Conservation (phyloP, 2,797 vertebrate species). For the Poeciliopsis gracilis region DNA sequence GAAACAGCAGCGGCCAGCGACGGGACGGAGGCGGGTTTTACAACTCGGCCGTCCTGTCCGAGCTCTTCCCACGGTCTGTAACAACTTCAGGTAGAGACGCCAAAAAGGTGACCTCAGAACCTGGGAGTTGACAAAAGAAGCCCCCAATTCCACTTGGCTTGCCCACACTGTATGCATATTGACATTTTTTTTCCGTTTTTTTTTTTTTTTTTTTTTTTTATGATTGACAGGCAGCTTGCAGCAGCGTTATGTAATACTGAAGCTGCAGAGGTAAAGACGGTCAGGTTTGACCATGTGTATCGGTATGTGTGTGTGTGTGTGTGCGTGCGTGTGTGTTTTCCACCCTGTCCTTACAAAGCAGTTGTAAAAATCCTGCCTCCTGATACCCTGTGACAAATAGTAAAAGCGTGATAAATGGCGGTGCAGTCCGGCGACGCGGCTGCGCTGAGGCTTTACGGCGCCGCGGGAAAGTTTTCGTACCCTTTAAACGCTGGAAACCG, state of each 20-base stretch:
- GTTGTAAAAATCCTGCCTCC: conserved; percentile 51
- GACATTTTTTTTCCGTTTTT: background rate
- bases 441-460: conserved; percentile 43
- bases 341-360: conserved; percentile 29
- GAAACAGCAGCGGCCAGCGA: conserved; percentile 8
- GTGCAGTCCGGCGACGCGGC: conserved; percentile 55
- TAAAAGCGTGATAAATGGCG: conserved; percentile 69
- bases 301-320: conserved; percentile 1
- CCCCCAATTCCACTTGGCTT: background rate
- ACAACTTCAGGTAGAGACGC: conserved; percentile 3
- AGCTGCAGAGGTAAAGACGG: conserved; percentile 50
- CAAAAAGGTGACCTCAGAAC: background rate
- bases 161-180: background rate
- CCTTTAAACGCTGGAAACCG: background rate
- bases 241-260: conserved; percentile 53
- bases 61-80: background rate
- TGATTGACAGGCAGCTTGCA: conserved; percentile 55
- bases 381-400: conserved; percentile 66
- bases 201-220: background rate
- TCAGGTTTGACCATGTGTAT: conserved; percentile 24
- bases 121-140: background rate
- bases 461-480: background rate
- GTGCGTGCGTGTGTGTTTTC: conserved; percentile 3
- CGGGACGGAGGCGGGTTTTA: conserved; percentile 26
- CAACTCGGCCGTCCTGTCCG: conserved; percentile 34